Conservation (phyloP, 2,113 vertebrate species). For the Tetraodon nigroviridis region DNA sequence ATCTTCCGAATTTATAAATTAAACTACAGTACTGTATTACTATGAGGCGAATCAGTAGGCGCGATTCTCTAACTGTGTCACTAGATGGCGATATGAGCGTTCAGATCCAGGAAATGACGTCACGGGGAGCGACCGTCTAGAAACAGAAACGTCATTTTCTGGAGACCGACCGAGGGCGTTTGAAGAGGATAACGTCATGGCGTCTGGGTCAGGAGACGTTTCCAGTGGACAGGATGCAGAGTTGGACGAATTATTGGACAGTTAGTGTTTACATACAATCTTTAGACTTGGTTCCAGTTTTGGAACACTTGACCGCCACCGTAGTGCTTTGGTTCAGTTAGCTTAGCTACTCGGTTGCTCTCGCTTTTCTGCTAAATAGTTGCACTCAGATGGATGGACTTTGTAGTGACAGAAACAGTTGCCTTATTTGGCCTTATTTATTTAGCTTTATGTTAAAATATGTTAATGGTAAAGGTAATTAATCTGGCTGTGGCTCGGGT, state of each 20-base stretch:
- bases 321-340: background rate
- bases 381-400: background rate
- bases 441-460: too few relatives aligned
- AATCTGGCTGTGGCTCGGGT: background rate
- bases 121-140: background rate
- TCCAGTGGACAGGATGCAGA: constrained; percentile 62
- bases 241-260: constrained; percentile 76
- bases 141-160: constrained; percentile 43
- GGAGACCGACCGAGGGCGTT: constrained; percentile 23
- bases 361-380: background rate
- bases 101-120: constrained; percentile 1
- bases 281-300: background rate
- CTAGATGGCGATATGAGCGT: constrained; percentile 17
- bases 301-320: too few relatives aligned
- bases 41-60: too few relatives aligned
- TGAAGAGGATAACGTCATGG: constrained; percentile 63
- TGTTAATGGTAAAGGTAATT: background rate
- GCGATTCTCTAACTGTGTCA: background rate
- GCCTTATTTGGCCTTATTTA: too few relatives aligned
- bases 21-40: too few relatives aligned
- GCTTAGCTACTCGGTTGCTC: background rate
- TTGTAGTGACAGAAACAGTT: background rate
- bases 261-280: constrained; percentile 52
- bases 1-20: too few relatives aligned
- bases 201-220: constrained; percentile 55